Conservation (phyloP, 2,888 invertebrate genomes). For the Acrocera orbiculus region DNA sequence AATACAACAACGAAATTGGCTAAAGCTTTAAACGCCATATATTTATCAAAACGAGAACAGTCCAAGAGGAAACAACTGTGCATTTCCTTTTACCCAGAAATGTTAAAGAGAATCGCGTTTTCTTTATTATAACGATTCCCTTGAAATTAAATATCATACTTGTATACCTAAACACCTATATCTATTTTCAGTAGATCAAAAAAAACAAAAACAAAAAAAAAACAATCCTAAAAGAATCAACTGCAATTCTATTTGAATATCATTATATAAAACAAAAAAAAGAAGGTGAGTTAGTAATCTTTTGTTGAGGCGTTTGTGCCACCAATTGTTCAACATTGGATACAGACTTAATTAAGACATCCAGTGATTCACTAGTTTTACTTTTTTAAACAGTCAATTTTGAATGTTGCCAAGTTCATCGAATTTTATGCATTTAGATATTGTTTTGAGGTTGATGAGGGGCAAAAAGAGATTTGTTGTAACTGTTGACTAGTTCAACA, state of each 20-base stretch:
- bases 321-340: constrained; percentile 6
- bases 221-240: background rate
- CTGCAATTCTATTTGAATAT: no score
- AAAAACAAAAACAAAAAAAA: background rate
- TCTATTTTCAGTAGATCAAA: no score
- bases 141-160: no score
- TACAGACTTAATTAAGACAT: constrained; percentile 15
- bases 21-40: constrained; percentile 7
- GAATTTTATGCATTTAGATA: constrained; percentile 4
- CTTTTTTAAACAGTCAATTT: no score
- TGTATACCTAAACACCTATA: no score
- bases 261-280: no score
- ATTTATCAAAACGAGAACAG: constrained; percentile 9
- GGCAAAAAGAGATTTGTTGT: no score
- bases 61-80: constrained; percentile 2
- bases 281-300: no score
- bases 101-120: constrained; percentile 2
- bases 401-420: constrained; percentile 8
- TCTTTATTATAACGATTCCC: no score
- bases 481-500: no score
- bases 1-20: constrained; percentile 11
- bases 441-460: constrained; percentile 3
- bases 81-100: constrained; percentile 1
- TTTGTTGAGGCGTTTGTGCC: constrained; percentile 1
- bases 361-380: constrained; percentile 12